Evolutionary conservation across 2,797 vertebrate species (phyloP).

Genomic region (Etheostoma perlongum): DNA sequence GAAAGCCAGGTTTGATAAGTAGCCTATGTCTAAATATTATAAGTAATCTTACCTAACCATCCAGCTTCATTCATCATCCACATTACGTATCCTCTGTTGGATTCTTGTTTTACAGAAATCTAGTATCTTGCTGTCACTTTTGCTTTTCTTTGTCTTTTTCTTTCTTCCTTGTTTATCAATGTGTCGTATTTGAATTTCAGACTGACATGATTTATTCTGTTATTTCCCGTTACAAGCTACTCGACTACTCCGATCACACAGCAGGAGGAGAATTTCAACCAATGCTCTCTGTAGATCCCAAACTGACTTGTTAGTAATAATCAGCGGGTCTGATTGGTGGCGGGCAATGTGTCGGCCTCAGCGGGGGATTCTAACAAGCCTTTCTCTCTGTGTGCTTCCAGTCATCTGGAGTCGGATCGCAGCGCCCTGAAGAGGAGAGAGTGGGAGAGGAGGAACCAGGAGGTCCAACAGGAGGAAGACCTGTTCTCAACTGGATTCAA

Average conservation of each 20-base stretch:
- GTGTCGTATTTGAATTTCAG: slow-evolving; percentile 16
- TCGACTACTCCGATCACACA: slow-evolving; percentile 14
- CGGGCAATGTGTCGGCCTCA: slow-evolving; percentile 14
- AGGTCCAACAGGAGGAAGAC: slow-evolving; percentile 97
- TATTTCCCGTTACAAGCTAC: slow-evolving; percentile 17
- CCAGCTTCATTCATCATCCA: neutral
- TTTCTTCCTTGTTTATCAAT: neutral
- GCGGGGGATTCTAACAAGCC: slow-evolving; percentile 48
- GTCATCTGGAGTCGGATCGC: slow-evolving; percentile 97
- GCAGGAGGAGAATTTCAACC: slow-evolving; percentile 18
- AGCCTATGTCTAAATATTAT: neutral
- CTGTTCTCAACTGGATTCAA: slow-evolving; percentile 97
- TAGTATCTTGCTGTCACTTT: neutral
- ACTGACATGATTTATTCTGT: slow-evolving; percentile 2
- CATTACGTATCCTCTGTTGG: neutral
- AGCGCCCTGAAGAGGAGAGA: slow-evolving; percentile 96
- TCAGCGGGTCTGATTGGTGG: slow-evolving; percentile 12
- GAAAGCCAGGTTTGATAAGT: neutral
- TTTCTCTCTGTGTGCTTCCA: slow-evolving; percentile 74
- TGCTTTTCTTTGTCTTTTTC: neutral
- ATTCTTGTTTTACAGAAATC: neutral
- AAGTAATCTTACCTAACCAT: neutral
- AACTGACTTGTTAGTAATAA: slow-evolving; percentile 43
- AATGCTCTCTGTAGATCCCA: slow-evolving; percentile 30
- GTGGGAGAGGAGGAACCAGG: slow-evolving; percentile 97